phyloP scores from a whole-genome alignment of 1,140 invertebrate genomes.

The Trinorchestia longiramus region DNA sequence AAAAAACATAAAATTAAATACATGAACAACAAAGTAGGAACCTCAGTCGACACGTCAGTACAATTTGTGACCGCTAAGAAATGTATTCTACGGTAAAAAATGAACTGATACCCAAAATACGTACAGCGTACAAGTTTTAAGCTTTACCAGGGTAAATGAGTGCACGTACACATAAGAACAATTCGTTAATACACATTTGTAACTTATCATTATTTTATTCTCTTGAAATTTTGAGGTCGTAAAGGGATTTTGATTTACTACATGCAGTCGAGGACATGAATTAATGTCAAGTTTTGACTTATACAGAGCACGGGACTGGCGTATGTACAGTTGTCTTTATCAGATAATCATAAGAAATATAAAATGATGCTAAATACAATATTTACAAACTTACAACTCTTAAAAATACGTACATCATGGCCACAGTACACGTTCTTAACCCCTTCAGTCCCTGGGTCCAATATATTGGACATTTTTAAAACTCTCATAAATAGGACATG shows the following conservation, averaged over 20 bases:
- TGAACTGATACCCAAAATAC: neutral
- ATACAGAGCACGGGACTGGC: neutral
- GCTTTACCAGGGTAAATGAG: neutral
- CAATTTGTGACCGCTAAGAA: neutral
- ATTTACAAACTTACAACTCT: neutral
- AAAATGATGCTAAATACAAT: neutral
- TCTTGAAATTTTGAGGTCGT: neutral
- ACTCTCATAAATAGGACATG: too few species aligned
- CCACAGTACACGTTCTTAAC: slow-evolving; percentile 32
- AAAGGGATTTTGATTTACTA: neutral
- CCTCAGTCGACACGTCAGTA: neutral
- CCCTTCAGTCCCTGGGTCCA: too few species aligned
- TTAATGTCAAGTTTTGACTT: neutral
- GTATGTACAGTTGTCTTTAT: slow-evolving; percentile 7
- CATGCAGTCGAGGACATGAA: neutral
- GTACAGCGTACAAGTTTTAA: neutral
- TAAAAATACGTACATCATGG: slow-evolving; percentile 12
- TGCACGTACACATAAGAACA: neutral
- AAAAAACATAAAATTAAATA: neutral
- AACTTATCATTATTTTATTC: neutral
- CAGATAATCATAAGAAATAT: slow-evolving; percentile 2
- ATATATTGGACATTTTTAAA: too few species aligned
- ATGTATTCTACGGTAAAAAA: neutral
- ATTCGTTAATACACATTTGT: neutral
- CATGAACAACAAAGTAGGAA: neutral